Base-by-base conservation (phyloP, 2,888 invertebrate species). In the Busseola fusca region DNA sequence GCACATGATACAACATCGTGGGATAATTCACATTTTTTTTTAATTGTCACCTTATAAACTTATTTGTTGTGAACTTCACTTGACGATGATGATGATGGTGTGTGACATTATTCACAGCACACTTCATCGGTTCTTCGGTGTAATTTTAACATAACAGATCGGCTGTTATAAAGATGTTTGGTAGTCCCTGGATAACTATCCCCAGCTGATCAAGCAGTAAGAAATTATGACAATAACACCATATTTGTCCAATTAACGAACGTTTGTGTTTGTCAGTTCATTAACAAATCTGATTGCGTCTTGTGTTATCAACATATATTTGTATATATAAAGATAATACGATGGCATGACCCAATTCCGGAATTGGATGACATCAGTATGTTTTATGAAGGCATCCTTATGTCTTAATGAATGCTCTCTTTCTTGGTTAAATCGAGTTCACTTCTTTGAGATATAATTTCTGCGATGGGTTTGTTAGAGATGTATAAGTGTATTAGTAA, bases 211-310 rank as follows among this genome's bases (percentile, higher is more conserved):
- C 60, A 54, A 68, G 69, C 58, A 37, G 3, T 16, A 3, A 75
- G n/a, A 34, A 50, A 50, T 65, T 57, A 10, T n/a, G 42, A 14
- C 50, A 37, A 27, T 9, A 68, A 30, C 1, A n/a, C 48, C 10
- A 21, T 68, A 45, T 73, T 76, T 73, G 45, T 45, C 18, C 58
- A 73, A 76, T 52, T 76, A 76, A 73, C 69, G 52, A 73, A 59
- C 40, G 27, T 56, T 48, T 74, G 66, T 58, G 40, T 40, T 27
- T 40, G 9, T 18, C 42, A 16, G 52, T 76, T 73, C 76, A 76
- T 68, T 76, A 76, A 37, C 50, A 27, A 67, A 58, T 30, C 14
- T 59, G 42, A 73, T 73, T 76, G 58, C 10, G 58, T 59, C 76
- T 59, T 68, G 56, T 74, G 21, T 45, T 45, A 60, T 42, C 40